These are phyloP conservation scores for Ascaphus truei DNA, from an alignment of 2,113 vertebrate genomes.

Conservation along the genomic window DNA sequence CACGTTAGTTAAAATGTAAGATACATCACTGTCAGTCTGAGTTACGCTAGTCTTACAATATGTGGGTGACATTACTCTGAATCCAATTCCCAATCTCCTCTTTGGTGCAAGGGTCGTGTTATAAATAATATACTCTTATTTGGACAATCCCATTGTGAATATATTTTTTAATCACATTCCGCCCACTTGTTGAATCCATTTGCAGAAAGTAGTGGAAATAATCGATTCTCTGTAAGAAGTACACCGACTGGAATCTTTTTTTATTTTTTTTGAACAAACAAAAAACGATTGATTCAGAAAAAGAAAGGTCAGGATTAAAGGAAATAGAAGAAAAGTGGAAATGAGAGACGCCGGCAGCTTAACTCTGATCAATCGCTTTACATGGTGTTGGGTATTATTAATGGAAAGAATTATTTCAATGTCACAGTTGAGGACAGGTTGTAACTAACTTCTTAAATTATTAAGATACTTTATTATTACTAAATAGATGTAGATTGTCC, in stretches of 20 bases:
- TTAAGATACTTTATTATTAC: too few relatives aligned
- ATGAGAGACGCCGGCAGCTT: constrained; percentile 6
- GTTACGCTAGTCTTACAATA: too few relatives aligned
- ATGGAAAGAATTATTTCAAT: constrained; percentile 10
- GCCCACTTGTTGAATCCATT: background rate
- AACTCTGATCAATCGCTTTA: constrained; percentile 3
- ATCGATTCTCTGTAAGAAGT: background rate
- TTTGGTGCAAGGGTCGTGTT: too few relatives aligned
- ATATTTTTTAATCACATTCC: background rate
- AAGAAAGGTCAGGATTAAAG: constrained; percentile 30
- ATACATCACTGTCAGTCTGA: too few relatives aligned
- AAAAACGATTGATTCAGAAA: constrained; percentile 20
- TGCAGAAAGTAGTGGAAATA: background rate
- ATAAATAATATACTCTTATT: too few relatives aligned
- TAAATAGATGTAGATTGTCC: too few relatives aligned
- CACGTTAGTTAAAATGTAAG: too few relatives aligned
- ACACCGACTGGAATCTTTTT: background rate
- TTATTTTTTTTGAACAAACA: constrained; percentile 8
- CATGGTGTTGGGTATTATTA: background rate
- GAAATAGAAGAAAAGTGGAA: background rate
- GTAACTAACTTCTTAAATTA: constrained; percentile 22
- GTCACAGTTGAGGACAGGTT: constrained; percentile 14
- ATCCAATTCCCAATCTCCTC: too few relatives aligned
- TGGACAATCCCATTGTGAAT: background rate
- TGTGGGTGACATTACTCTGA: too few relatives aligned